Base-by-base conservation (phyloP, 2,797 vertebrate species). In the Phoxinus dragarum region DNA sequence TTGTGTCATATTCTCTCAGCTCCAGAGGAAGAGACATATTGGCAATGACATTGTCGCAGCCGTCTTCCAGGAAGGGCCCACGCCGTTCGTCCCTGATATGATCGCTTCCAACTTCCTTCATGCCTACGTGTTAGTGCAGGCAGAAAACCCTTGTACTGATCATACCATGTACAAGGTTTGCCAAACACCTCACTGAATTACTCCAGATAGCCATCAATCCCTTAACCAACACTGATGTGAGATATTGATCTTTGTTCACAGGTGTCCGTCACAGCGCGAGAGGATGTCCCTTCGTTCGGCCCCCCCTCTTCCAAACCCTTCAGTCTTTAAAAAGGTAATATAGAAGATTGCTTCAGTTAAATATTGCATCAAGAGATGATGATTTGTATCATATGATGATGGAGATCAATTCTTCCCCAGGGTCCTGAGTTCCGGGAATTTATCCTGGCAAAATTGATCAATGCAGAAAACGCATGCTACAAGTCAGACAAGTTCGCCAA, bases 21-120 rank as follows among this genome's bases (percentile, higher is more conserved):
- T 99, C 82, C 98, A 99, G 94, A 96, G 98, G 90, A 99, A 99
- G 93, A 94, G 98, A 86, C 98, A 99, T 92, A 98, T 99, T 76
- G 98, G 98, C 87, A 99, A 99, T 7, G 98, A 99, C 91, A 99
- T 99, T 0, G 98, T 99, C 90, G 98, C 98, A 0, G 91, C 98
- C 14, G 96, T 99, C 88, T 99, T 99, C 92, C 98, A 99, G 94
- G 98, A 99, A 86, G 97, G 97, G 88, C 93, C 97, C 89, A 99
- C 98, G 0, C 98, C 98, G 0, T 99, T 99, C 71, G 98, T 99
- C 72, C 98, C 98, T 0, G 98, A 99, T 93, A 99, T 98, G 96
- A 99, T 99, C 0, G 98, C 98, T 81, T 99, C 98, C 85, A 99
- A 99, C 92, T 99, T 99, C 92, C 93, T 99, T 81, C 98, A 99